Evolutionary conservation across 1,140 invertebrate species (phyloP), one percentile per base, ranked within the genome.

Genomic region (Philaenus spumarius): DNA sequence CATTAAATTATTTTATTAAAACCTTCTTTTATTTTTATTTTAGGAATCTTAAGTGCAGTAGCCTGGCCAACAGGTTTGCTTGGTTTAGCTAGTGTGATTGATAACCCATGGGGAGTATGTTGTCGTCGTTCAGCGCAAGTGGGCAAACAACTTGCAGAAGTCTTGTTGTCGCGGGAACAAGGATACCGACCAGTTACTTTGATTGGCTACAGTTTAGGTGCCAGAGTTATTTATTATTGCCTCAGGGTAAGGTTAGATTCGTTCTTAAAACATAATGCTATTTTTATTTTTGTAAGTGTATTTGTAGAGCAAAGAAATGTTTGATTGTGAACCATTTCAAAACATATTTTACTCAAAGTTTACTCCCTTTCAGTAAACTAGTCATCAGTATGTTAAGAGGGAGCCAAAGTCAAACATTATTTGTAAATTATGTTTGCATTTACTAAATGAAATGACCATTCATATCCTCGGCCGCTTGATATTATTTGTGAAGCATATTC

Each of bases 81-180:
- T 1, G 81, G 80, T 9, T 75, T 79, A 20, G 76, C 85, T 7
- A 78, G 76, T 34, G 77, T 86, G 0, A 83, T 88, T 50, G 85
- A 88, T 67, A 88, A 88, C 70, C 85, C 86, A 1, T 88, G 86
- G 86, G 82, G 83, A 50, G 85, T 87, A 1, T 86, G 84, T 68
- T 79, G 83, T 56, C 69, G 82, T 51, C 68, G 85, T 45, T 79
- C 82, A 23, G 77, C 79, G 12, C 77, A 85, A 71, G 61, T 62
- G 23, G 86, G 86, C 1, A 78, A 82, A 67, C 81, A 85, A 66
- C 70, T 89, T 11, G 86, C 86, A 4, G 81, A 86, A 58, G 80
- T 86, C 23, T 68, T 88, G 4, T 65, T 86, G 2, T 71, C 77
- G 11, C 69, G 82, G 58, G 75, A 82, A 64, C 85, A 88, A 69